Base-by-base conservation (phyloP, 30 jellyfish, hydroid and myxozoan species). In the Cassiopea xamachana region DNA sequence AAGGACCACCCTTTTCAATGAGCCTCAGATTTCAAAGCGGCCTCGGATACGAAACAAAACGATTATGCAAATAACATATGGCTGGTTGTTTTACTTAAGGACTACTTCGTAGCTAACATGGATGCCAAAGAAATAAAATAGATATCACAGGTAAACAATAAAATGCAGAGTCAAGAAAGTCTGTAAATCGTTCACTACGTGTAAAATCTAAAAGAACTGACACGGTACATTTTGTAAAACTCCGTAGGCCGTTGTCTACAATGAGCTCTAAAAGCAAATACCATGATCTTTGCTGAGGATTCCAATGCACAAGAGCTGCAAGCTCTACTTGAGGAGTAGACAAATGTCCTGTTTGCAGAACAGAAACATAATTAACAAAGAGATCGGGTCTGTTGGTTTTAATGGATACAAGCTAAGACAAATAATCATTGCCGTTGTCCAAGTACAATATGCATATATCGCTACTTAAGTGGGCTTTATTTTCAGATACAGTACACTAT, bases 261-360 rank as follows among this genome's bases (percentile, higher is more conserved):
- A 71, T 46, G 45, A 82, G 90, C 83, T 68, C 46, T 46, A 80
- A 82, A 82, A 82, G 75, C 90, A 82, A 50, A 82, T 68, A 43
- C 17, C 80, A 44, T 15, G 49, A 15, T 78, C 87, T 50, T 55
- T 59, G 55, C 43, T 5, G 74, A 7, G 15, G 19, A 13, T 17
- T 17, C 19, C 39, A 64, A 64, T 64, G 15, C 43, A 4, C 74
- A 2, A 27, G 15, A 64, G 27, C 2, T 64, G 43, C 43, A 64
- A 13, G 74, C 8, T 64, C 27, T 27, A 9, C 2, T 64, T 64
- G 39, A 27, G 39, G 8, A 2, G 7, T 10, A 3, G 64, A 10
- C 64, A 55, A 55, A 55, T 6, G 64, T 55, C 64, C 64, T 55
- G 64, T 55, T 6, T 6, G 64, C 12, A 55, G 64, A 55, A 55